Evolutionary conservation across 2,888 invertebrate genomes (phyloP).

Genomic region (Leucophora obtusa): DNA sequence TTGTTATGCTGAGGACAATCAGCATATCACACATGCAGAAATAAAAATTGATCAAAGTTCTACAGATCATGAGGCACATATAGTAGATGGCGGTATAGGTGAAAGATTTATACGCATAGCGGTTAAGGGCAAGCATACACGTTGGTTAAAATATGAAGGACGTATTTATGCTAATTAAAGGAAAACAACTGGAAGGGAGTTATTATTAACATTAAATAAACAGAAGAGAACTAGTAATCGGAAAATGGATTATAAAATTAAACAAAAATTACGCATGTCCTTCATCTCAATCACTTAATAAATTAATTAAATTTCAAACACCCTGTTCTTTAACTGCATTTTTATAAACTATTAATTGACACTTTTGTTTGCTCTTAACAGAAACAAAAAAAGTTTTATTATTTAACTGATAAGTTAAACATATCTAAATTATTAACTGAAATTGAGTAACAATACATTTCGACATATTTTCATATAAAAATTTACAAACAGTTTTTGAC

Average conservation of each 20-base stretch:
- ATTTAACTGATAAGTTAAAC: constrained; percentile 27
- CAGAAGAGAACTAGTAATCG: too few relatives aligned
- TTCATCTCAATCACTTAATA: too few relatives aligned
- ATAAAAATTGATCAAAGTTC: constrained; percentile 50
- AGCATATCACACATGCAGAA: constrained; percentile 27
- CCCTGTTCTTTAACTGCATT: too few relatives aligned
- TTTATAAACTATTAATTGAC: too few relatives aligned
- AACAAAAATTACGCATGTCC: too few relatives aligned
- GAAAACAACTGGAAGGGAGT: neutral
- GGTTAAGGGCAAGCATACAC: constrained; percentile 38
- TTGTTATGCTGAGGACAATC: constrained; percentile 15
- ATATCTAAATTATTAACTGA: neutral
- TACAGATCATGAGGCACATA: constrained; percentile 21
- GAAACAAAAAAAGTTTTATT: neutral
- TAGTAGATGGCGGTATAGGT: constrained; percentile 48
- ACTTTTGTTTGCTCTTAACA: too few relatives aligned
- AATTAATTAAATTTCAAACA: too few relatives aligned
- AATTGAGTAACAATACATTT: constrained; percentile 15
- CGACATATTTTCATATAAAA: constrained; percentile 8
- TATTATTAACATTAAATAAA: too few relatives aligned
- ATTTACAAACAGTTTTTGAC: constrained; percentile 37
- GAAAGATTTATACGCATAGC: constrained; percentile 30
- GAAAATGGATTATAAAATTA: too few relatives aligned
- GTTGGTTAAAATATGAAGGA: constrained; percentile 50
- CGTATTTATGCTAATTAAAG: constrained; percentile 12